phyloP scores from a whole-genome alignment of 2,888 invertebrate genomes.

The Drosophila lutescens region DNA sequence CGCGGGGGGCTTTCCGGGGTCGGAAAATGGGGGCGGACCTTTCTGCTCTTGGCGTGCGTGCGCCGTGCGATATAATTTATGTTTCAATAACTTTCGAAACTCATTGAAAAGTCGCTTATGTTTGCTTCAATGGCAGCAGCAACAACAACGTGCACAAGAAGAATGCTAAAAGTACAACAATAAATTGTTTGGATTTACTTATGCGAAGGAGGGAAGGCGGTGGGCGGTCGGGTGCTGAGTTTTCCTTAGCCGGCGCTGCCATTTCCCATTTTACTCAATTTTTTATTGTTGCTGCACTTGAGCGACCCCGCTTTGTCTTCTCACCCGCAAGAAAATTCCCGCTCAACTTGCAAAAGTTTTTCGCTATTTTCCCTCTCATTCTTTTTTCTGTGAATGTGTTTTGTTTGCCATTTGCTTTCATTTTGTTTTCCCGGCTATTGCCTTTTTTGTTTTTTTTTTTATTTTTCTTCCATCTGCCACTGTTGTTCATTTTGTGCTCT shows the following conservation, averaged over 20 bases:
- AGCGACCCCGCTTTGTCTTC: constrained; percentile 72
- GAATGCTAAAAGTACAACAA: constrained; percentile 78
- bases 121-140: constrained; percentile 72
- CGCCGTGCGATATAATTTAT: constrained; percentile 77
- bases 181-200: constrained; percentile 78
- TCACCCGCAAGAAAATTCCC: constrained; percentile 55
- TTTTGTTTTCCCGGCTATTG: constrained; percentile 37
- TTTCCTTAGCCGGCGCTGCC: constrained; percentile 49
- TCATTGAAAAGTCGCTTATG: constrained; percentile 77
- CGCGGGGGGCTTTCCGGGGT: constrained; percentile 13
- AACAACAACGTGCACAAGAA: constrained; percentile 63
- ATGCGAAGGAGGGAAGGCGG: constrained; percentile 35
- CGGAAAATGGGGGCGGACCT: constrained; percentile 5
- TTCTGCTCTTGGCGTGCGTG: constrained; percentile 74
- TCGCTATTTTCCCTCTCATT: constrained; percentile 61
- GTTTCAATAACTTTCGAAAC: constrained; percentile 77
- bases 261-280: constrained; percentile 78
- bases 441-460: constrained; percentile 15
- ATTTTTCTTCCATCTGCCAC: constrained; percentile 17
- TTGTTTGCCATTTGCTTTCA: constrained; percentile 74
- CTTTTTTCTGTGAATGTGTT: constrained; percentile 58
- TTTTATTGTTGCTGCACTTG: constrained; percentile 77
- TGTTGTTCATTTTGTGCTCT: constrained; percentile 67
- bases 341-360: constrained; percentile 76
- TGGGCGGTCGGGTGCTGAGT: constrained; percentile 1